These are phyloP conservation scores for Drosophila austrosaltans DNA, from an alignment of 2,888 invertebrate genomes.

Conservation along the genomic window DNA sequence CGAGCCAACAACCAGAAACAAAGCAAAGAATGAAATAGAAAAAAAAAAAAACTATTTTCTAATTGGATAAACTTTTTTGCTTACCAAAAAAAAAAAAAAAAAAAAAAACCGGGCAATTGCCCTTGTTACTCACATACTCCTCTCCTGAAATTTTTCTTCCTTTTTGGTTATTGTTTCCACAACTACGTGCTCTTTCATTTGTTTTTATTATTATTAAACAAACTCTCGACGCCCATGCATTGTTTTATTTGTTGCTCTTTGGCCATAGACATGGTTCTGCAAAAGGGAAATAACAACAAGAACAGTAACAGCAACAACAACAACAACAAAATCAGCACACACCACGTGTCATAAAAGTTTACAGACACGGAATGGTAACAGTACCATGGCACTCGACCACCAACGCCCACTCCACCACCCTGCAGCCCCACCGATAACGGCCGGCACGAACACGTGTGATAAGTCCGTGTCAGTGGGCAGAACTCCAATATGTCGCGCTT, in stretches of 20 bases:
- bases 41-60: background rate
- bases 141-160: constrained; percentile 27
- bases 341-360: constrained; percentile 77
- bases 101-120: constrained; percentile 4
- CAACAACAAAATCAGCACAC: constrained; percentile 15
- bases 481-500: constrained; percentile 73
- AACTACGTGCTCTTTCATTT: constrained; percentile 77
- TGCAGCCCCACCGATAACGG: background rate
- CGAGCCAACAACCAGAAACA: background rate
- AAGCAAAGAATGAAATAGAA: background rate
- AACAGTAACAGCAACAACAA: too few species aligned
- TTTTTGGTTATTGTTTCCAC: constrained; percentile 54
- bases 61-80: background rate
- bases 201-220: constrained; percentile 79
- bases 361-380: constrained; percentile 58
- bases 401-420: constrained; percentile 1
- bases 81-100: too few species aligned
- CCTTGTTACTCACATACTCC: constrained; percentile 17
- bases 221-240: constrained; percentile 59
- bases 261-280: constrained; percentile 40
- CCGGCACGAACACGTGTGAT: constrained; percentile 63
- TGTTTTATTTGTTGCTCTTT: constrained; percentile 59
- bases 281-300: background rate
- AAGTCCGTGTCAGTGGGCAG: constrained; percentile 54
- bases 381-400: constrained; percentile 26